Evolutionary conservation across 2,113 vertebrate genomes (phyloP), one percentile per base, ranked within the genome.

Genomic region (Periophthalmodon schlosseri): DNA sequence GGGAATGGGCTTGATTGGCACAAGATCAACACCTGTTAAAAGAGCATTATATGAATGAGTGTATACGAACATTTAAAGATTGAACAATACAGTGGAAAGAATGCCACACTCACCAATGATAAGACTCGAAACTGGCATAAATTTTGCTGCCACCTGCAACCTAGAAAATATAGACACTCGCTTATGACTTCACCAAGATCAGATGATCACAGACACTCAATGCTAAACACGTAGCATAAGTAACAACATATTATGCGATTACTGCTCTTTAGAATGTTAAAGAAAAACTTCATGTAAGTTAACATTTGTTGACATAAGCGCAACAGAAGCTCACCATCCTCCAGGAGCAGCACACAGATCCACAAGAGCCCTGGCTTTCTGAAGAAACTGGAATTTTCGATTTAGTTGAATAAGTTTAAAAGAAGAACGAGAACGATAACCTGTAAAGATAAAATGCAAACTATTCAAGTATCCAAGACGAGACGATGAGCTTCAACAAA

Each of bases 361-460:
- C 79, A 99, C 63, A 78, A 99, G 44, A 0, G 95, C 98, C 47
- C 97, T 92, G 0, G 97, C 95, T 87, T 95, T 96, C 88, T 96
- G 96, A 4, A 99, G 78, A 89, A 99, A 99, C 89, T 97, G 96
- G 89, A 97, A 99, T 69, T 97, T 98, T 20, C 98, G 93, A 69
- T 99, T 99, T 34, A 99, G 94, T 85, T 99, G 97, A 14, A 99
- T 97, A n/a, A 99, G 93, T 52, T 99, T 99, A 88, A 99, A 99
- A 28, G 98, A 96, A 0, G 98, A 99, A 46, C 98, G 96, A 65
- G 98, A 99, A 2, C 98, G 96, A 80, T 98, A 99, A 15, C 97
- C 98, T 99, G 80, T 5, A 52, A 23, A 70, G 8, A 23, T 0
- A 46, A 9, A 65, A 39, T n/a, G 1, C 2, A 39, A n/a, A 39